A percentile compares a stretch with the other conserved stretches of the same genome.
Evolutionary conservation across 2,797 vertebrate genomes (phyloP).

Genomic region (Sebastes miniatus): DNA sequence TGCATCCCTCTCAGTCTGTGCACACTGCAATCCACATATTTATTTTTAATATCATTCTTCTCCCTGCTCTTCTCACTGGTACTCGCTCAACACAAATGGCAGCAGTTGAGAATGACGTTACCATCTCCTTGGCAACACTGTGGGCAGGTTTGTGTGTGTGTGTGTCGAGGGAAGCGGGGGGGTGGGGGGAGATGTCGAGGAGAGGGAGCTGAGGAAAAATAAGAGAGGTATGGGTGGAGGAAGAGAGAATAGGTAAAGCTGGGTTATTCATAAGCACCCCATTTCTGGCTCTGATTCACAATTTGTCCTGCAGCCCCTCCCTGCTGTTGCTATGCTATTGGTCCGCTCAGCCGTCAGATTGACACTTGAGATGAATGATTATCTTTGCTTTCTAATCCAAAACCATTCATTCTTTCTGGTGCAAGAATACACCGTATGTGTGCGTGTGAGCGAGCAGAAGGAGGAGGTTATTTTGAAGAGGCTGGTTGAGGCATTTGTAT

Average conservation of each 20-base stretch:
- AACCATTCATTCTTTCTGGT: conserved; percentile 28
- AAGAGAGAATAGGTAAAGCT: conserved; percentile 42
- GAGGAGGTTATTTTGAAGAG: conserved; percentile 8
- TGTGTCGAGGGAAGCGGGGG: conserved; percentile 12
- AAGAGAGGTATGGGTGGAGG: conserved; percentile 34
- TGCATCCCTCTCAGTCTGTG: conserved; percentile 14
- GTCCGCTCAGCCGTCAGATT: conserved; percentile 17
- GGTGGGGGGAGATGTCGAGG: conserved; percentile 19
- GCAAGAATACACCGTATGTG: not conserved
- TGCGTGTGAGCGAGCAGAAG: not conserved
- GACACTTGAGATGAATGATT: conserved; percentile 26
- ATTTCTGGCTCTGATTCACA: conserved; percentile 49
- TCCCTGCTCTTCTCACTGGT: conserved; percentile 52
- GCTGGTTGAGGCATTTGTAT: conserved; percentile 17
- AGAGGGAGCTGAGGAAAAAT: conserved; percentile 20
- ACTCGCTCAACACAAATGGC: conserved; percentile 68
- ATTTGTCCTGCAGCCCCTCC: conserved; percentile 34
- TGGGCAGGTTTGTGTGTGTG: conserved; percentile 41
- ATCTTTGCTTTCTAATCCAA: conserved; percentile 26
- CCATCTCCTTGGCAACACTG: conserved; percentile 81
- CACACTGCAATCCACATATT: conserved; percentile 55
- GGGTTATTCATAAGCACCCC: conserved; percentile 71
- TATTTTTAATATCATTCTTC: conserved; percentile 72
- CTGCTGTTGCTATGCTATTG: conserved; percentile 1
- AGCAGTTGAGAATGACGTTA: conserved; percentile 79